Percentiles rank a stretch among this genome's conserved stretches.
Conservation (phyloP, 2,113 vertebrate genomes). For the Stomatorhinus ivindoensis region DNA sequence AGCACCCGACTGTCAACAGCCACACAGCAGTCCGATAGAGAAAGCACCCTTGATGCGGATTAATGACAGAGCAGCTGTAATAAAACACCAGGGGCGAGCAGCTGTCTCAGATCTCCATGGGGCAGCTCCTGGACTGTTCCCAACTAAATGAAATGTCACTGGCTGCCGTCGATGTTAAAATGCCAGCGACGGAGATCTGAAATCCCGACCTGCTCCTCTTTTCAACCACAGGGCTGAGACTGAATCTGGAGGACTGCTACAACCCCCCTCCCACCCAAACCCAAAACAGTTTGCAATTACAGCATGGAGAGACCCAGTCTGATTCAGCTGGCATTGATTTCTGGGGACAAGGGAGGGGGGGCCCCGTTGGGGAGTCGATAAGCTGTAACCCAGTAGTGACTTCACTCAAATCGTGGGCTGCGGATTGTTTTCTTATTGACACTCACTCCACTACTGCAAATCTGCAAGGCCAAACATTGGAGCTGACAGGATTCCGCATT, state of each 20-base stretch:
- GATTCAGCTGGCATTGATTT: slow-evolving; percentile 49
- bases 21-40: not conserved
- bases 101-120: not conserved
- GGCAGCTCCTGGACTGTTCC: not conserved
- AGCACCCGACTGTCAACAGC: not conserved
- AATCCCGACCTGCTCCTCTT: not conserved
- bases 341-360: not conserved
- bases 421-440: slow-evolving; percentile 16
- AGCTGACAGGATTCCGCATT: not conserved
- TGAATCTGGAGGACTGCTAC: not conserved
- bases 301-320: slow-evolving; percentile 36
- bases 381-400: slow-evolving; percentile 30
- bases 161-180: not conserved
- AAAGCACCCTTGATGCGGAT: not conserved
- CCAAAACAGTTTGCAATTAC: slow-evolving; percentile 47
- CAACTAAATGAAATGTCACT: not conserved
- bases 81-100: not conserved
- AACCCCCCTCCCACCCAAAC: not conserved
- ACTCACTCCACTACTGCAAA: not conserved
- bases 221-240: slow-evolving; percentile 3
- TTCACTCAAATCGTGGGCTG: slow-evolving; percentile 23
- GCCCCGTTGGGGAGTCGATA: slow-evolving; percentile 48
- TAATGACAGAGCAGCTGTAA: not conserved
- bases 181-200: not conserved
- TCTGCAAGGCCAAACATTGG: not conserved